These are phyloP conservation scores for Epinotia bilunana DNA, from an alignment of 2,888 invertebrate genomes.

Conservation along the genomic window DNA sequence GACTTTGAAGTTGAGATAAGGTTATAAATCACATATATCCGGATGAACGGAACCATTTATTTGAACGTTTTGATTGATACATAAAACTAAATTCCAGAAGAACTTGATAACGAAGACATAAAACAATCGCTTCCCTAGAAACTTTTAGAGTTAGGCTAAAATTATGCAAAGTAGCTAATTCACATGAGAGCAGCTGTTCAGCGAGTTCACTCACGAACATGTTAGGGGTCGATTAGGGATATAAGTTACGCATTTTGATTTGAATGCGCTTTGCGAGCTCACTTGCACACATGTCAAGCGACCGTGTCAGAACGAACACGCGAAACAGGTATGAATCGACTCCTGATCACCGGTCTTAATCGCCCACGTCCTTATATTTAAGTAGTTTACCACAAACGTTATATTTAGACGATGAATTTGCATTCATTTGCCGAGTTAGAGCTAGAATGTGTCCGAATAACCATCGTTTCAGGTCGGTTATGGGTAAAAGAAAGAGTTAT, in stretches of 20 bases:
- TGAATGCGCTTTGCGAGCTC: neutral
- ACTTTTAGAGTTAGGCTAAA: slow-evolving; percentile 41
- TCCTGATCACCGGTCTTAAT: slow-evolving; percentile 29
- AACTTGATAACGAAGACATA: slow-evolving; percentile 19
- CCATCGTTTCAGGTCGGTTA: neutral
- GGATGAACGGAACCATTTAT: neutral
- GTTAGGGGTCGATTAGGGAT: slow-evolving; percentile 37
- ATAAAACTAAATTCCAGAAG: slow-evolving; percentile 3
- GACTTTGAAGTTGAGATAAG: no score
- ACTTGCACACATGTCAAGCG: neutral
- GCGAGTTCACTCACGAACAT: slow-evolving; percentile 50
- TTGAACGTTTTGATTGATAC: slow-evolving; percentile 7
- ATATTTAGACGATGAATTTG: neutral
- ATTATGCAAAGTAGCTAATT: slow-evolving; percentile 58
- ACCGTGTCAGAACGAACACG: neutral
- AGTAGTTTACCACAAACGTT: slow-evolving; percentile 20
- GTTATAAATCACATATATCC: neutral
- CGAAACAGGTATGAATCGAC: no score
- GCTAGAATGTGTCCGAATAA: neutral
- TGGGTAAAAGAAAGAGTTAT: neutral
- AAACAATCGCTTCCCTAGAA: slow-evolving; percentile 12
- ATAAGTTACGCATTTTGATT: neutral
- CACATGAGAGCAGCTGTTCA: slow-evolving; percentile 55
- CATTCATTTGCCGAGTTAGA: neutral
- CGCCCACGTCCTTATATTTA: slow-evolving; percentile 41